These are phyloP conservation scores for Pomatostomus ruficeps DNA, from an alignment of 2,113 vertebrate genomes.

Conservation along the genomic window DNA sequence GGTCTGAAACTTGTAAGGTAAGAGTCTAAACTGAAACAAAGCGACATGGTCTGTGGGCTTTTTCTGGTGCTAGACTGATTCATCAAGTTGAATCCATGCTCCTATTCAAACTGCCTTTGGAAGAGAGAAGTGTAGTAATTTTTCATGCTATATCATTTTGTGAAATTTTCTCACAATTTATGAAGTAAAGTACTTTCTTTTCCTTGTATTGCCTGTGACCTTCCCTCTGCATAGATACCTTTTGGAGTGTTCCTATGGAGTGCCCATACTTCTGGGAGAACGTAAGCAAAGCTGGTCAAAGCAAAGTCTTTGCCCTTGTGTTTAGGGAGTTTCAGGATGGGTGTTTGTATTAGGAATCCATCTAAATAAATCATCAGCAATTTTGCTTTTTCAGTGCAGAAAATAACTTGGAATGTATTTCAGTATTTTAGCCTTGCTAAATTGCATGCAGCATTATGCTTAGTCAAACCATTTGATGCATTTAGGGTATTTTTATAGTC, in stretches of 20 bases:
- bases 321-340: not conserved
- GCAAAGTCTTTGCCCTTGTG: not conserved
- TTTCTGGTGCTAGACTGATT: not conserved
- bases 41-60: not conserved
- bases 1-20: not conserved
- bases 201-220: not conserved
- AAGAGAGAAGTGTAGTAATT: not conserved
- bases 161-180: not conserved
- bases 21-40: not conserved
- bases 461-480: not conserved
- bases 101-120: not conserved
- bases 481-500: not conserved
- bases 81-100: not conserved
- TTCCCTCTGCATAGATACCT: not conserved
- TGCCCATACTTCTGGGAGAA: not conserved
- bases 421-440: not conserved
- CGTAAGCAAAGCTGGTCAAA: not conserved
- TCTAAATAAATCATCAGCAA: not conserved
- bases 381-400: not conserved
- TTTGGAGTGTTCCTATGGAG: not conserved
- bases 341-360: not conserved
- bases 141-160: not conserved
- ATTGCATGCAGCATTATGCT: not conserved
- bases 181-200: not conserved
- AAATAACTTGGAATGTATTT: not conserved